Percentiles rank a stretch among this genome's conserved stretches.
Conservation (phyloP, 2,797 vertebrate genomes). For the Esox masquinongy region DNA sequence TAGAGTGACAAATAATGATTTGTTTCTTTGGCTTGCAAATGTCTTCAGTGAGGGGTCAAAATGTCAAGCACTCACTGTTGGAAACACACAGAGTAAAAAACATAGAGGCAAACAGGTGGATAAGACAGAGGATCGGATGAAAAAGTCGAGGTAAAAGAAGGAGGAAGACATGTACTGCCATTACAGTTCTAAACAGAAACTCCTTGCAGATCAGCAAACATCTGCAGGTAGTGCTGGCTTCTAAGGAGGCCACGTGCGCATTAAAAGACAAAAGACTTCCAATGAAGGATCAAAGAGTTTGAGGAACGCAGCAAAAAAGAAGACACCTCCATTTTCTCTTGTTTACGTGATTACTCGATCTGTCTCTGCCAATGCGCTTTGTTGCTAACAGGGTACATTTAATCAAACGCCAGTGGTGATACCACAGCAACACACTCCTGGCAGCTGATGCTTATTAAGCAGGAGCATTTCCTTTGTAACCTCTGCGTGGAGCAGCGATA, state of each 20-base stretch:
- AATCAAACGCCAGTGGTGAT: background rate
- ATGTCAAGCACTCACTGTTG: too few relatives aligned
- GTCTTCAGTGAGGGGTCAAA: too few relatives aligned
- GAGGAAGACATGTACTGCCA: background rate
- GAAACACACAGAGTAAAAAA: too few relatives aligned
- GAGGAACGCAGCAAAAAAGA: background rate
- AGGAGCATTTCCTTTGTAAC: background rate
- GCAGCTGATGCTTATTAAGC: background rate
- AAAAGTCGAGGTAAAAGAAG: background rate
- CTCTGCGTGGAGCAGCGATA: background rate
- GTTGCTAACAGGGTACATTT: background rate
- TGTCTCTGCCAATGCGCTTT: background rate
- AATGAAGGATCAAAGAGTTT: background rate
- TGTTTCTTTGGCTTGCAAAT: background rate
- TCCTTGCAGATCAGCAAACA: background rate
- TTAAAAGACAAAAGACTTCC: background rate
- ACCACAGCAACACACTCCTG: background rate
- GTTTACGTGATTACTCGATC: background rate
- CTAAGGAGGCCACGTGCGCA: background rate
- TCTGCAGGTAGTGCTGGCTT: background rate
- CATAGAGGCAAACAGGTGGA: too few relatives aligned
- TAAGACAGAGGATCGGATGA: too few relatives aligned
- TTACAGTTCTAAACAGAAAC: background rate
- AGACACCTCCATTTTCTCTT: background rate
- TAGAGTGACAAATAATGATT: too few relatives aligned